These are phyloP conservation scores for Acanthoscelides obtectus DNA, from an alignment of 2,888 invertebrate species.

Conservation along the genomic window DNA sequence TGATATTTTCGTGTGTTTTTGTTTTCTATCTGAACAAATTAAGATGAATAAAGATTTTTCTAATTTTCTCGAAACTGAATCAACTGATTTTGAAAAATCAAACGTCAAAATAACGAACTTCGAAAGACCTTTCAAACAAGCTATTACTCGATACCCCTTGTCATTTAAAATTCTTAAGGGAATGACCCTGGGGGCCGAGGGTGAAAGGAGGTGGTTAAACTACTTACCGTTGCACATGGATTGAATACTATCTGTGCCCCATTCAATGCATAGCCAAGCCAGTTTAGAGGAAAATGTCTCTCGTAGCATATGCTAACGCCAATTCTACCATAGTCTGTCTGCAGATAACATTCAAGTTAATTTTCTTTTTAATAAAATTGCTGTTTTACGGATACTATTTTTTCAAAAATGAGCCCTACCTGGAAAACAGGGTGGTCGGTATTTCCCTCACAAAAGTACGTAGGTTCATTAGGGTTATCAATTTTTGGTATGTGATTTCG, in stretches of 20 bases:
- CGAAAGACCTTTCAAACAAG: too few relatives aligned
- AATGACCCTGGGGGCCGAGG: too few relatives aligned
- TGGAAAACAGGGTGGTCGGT: conserved; percentile 92
- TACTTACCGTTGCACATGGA: conserved; percentile 85
- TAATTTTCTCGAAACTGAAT: too few relatives aligned
- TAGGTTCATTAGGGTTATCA: conserved; percentile 96
- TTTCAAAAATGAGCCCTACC: conserved; percentile 31
- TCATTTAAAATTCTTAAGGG: too few relatives aligned
- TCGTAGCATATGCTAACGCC: conserved; percentile 97
- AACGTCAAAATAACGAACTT: too few relatives aligned
- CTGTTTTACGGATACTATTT: neutral
- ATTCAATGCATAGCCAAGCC: conserved; percentile 95
- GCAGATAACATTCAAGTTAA: conserved; percentile 27
- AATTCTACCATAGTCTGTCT: conserved; percentile 80
- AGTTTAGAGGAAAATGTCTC: conserved; percentile 94
- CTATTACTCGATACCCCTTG: too few relatives aligned
- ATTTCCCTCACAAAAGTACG: conserved; percentile 90
- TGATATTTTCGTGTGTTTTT: too few relatives aligned
- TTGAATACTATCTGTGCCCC: conserved; percentile 99
- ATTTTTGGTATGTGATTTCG: conserved; percentile 98
- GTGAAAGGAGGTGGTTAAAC: too few relatives aligned
- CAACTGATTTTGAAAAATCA: too few relatives aligned
- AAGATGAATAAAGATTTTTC: too few relatives aligned
- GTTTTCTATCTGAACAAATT: too few relatives aligned
- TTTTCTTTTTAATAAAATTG: neutral